phyloP scores from a whole-genome alignment of 2,797 vertebrate species.

The Ceryle rudis region DNA sequence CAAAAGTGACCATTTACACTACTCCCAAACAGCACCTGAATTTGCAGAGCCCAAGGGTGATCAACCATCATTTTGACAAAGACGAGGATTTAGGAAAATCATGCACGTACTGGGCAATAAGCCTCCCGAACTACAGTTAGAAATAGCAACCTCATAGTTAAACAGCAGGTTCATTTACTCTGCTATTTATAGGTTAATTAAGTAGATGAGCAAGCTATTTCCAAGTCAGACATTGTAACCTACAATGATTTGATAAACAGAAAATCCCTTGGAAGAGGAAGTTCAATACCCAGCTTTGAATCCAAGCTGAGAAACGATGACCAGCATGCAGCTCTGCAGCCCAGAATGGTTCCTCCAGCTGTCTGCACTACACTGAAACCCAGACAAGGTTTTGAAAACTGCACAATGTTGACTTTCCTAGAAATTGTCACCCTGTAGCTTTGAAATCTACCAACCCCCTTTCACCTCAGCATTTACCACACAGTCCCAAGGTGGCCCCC shows the following conservation, averaged over 20 bases:
- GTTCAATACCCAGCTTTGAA: not conserved
- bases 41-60: not conserved
- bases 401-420: rapidly evolving
- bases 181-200: slow-evolving; percentile 20
- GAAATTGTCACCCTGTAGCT: not conserved
- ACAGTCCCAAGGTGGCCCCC: rapidly evolving
- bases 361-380: not conserved
- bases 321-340: not conserved
- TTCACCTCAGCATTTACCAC: not conserved
- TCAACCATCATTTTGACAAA: not conserved
- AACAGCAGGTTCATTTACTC: slow-evolving; percentile 13
- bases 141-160: not conserved
- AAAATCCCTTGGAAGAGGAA: not conserved
- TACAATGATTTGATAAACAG: not conserved
- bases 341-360: not conserved
- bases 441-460: not conserved
- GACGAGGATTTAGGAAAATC: not conserved
- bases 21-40: not conserved
- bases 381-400: not conserved
- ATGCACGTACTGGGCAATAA: not conserved
- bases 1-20: not conserved
- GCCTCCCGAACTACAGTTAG: not conserved
- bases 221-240: not conserved
- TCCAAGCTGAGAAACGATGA: not conserved
- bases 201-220: slow-evolving; percentile 4